These are phyloP conservation scores for Pampusana beccarii DNA, from an alignment of 2,113 vertebrate species.

Conservation along the genomic window DNA sequence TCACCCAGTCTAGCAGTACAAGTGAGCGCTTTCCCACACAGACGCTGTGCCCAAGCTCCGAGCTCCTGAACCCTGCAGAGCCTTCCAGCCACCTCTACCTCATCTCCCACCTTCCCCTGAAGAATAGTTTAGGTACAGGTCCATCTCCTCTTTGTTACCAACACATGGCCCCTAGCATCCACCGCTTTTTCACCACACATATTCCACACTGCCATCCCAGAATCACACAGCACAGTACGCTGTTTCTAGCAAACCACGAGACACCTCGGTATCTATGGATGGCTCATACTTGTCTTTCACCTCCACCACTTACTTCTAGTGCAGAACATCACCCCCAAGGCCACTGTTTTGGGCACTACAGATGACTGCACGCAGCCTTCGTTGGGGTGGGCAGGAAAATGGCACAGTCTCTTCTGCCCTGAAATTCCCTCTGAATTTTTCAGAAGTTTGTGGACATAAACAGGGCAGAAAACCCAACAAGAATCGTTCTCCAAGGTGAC, in stretches of 20 bases:
- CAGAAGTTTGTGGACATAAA: neutral
- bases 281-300: neutral
- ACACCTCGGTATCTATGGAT: no score
- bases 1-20: neutral
- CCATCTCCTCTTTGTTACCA: neutral
- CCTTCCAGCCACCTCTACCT: neutral
- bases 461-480: neutral
- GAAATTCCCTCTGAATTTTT: neutral
- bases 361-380: neutral
- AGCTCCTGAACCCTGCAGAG: neutral
- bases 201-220: neutral
- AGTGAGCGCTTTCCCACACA: neutral
- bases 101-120: neutral
- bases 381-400: neutral
- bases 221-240: neutral
- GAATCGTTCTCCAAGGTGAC: neutral
- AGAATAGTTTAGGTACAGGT: neutral
- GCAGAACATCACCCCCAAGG: neutral
- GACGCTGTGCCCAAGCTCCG: neutral
- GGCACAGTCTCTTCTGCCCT: neutral
- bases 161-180: accelerated
- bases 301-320: neutral
- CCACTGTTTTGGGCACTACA: accelerated
- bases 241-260: neutral
- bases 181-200: neutral